Percentiles rank a stretch among this genome's conserved stretches.
Evolutionary conservation across 2,797 vertebrate species (phyloP).

Genomic region (Mus minutoides): DNA sequence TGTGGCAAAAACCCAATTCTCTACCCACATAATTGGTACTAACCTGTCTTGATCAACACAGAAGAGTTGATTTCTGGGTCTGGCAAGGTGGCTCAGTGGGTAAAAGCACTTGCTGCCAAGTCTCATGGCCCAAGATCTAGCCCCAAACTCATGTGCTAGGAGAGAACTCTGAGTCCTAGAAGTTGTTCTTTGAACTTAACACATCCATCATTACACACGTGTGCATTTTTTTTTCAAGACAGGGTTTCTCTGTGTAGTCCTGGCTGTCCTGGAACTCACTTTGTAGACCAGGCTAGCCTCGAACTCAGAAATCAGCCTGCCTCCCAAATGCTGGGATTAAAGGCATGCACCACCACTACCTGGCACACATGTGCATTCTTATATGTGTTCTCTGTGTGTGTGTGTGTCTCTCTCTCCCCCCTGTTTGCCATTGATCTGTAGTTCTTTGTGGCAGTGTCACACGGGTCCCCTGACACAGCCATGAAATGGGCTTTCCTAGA

Average conservation of each 20-base stretch:
- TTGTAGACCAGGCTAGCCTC: too few species aligned
- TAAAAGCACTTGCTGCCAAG: not conserved
- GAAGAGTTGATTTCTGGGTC: not conserved
- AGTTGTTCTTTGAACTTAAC: not conserved
- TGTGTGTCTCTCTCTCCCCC: not conserved
- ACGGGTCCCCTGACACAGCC: not conserved
- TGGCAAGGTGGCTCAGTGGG: not conserved
- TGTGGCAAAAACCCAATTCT: not conserved
- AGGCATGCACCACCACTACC: too few species aligned
- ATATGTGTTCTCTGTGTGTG: not conserved
- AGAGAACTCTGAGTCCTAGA: not conserved
- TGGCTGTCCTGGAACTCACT: too few species aligned
- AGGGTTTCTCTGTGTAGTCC: too few species aligned
- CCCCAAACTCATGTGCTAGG: not conserved
- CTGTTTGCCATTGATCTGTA: not conserved
- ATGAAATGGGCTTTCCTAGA: not conserved
- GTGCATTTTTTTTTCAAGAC: not conserved
- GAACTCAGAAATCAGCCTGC: too few species aligned
- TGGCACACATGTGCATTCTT: not conserved
- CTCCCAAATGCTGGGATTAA: too few species aligned
- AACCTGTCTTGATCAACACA: not conserved
- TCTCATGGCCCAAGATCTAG: not conserved
- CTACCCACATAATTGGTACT: not conserved
- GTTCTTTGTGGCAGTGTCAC: not conserved
- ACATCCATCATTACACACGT: not conserved